Evolutionary conservation across 2,888 invertebrate species (phyloP), one percentile per base, ranked within the genome.

Genomic region (Heliconius sara): DNA sequence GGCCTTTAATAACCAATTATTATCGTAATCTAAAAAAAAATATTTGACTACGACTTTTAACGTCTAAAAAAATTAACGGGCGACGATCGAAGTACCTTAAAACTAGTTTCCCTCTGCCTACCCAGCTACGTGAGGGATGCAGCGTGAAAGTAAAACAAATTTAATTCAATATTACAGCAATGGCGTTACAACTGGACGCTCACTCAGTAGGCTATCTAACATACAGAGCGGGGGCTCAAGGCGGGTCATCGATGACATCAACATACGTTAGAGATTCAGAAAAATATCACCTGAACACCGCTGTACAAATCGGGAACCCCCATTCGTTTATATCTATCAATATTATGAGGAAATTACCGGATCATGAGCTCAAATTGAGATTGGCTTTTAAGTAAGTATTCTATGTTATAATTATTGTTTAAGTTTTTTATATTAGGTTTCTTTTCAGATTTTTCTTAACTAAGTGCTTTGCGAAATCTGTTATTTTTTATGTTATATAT

Each of bases 191-290:
- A 90, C 93, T 99, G 82, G 98, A 98, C 87, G 97, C 97, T 79
- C 97, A 98, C 88, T 97, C 98, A 0, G 97, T 98, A 78, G 99
- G 99, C 12, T 98, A 98, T 86, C 91, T 99, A 63, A 98, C 98
- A 0, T 98, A 98, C 89, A 97, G 98, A 87, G 96, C 96, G 0
- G 97, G 96, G 0, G 96, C 96, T 0, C 92, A 92, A 73, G 90
- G 85, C 85, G 97, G 91, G 5, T 97, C 97, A 1, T 96, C 98
- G 0, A 97, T 99, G 96, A 97, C 97, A 1, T 97, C 98, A 0
- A 96, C 97, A 63, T 94, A 99, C 76, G 97, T 98, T 66, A 96
- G 98, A 84, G 97, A 98, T 87, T 97, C 97, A 0, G 97, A 97
- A 86, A 95, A 95, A 57, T 96, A 96, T 85, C 96, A 97, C 85